Percentiles rank a stretch among this genome's conserved stretches.
These are phyloP conservation scores for Lasioglossum baleicum DNA, from an alignment of 1,140 invertebrate species.

Conservation along the genomic window DNA sequence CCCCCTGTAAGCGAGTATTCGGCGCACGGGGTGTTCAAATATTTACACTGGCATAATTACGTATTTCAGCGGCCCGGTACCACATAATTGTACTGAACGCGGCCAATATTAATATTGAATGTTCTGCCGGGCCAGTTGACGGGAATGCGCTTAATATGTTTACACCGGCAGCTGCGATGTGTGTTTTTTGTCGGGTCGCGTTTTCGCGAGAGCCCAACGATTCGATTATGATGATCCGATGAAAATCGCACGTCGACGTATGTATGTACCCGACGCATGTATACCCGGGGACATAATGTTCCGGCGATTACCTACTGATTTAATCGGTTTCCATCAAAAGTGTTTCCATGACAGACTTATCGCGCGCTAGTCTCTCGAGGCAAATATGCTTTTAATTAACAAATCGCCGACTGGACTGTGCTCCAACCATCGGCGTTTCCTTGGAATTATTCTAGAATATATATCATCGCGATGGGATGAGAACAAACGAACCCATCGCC, in stretches of 20 bases:
- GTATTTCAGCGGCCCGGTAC: not conserved
- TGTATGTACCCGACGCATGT: too few species aligned
- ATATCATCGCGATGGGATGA: not conserved
- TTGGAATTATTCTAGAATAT: not conserved
- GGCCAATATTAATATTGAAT: constrained; percentile 27
- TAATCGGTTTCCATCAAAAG: not conserved
- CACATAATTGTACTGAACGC: constrained; percentile 11
- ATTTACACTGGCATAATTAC: constrained; percentile 30
- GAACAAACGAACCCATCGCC: not conserved
- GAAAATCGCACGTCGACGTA: not conserved
- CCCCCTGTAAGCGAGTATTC: not conserved
- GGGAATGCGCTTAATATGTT: too few species aligned
- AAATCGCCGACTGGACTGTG: not conserved
- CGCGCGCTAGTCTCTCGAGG: not conserved
- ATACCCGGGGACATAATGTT: not conserved
- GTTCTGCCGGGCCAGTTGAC: not conserved
- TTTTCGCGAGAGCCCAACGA: not conserved
- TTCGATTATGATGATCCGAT: not conserved
- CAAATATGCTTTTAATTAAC: not conserved
- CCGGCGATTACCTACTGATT: not conserved
- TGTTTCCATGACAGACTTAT: not conserved
- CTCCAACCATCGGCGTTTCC: not conserved
- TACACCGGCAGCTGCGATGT: too few species aligned
- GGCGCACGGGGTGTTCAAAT: constrained; percentile 8
- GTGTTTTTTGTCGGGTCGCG: not conserved